phyloP scores from a whole-genome alignment of 1,140 invertebrate species.

The Mycetomoellerius zeteki region DNA sequence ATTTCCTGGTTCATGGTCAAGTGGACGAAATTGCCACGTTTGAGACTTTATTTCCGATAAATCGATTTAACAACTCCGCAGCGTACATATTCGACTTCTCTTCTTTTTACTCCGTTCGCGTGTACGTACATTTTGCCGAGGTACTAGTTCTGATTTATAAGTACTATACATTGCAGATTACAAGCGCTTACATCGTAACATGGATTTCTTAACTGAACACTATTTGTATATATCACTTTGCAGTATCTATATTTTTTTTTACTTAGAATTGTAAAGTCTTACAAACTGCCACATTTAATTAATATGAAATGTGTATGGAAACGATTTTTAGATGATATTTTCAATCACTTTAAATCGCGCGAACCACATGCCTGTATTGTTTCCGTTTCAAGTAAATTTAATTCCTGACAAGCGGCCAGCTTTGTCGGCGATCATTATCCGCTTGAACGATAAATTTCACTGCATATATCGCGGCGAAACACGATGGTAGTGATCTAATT shows the following conservation, averaged over 20 bases:
- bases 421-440: slow-evolving; percentile 56
- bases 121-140: neutral
- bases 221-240: too few relatives aligned
- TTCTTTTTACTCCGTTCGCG: neutral
- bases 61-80: slow-evolving; percentile 62
- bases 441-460: slow-evolving; percentile 71
- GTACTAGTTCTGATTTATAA: slow-evolving; percentile 5
- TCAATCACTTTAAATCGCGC: slow-evolving; percentile 20
- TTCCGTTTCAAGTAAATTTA: slow-evolving; percentile 54
- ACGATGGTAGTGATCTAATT: slow-evolving; percentile 77
- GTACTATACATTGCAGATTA: neutral
- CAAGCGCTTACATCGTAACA: neutral
- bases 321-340: neutral
- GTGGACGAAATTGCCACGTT: slow-evolving; percentile 64
- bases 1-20: slow-evolving; percentile 67
- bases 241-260: too few relatives aligned
- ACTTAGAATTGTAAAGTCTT: too few relatives aligned
- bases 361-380: slow-evolving; percentile 9
- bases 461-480: slow-evolving; percentile 73
- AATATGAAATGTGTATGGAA: neutral
- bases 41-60: slow-evolving; percentile 52
- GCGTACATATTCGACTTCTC: slow-evolving; percentile 21
- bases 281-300: slow-evolving; percentile 5
- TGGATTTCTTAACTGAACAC: neutral
- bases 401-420: slow-evolving; percentile 58